Percentiles rank a stretch among this genome's conserved stretches.
phyloP scores from a whole-genome alignment of 2,797 vertebrate genomes.

The Phrynocephalus vlangalii region DNA sequence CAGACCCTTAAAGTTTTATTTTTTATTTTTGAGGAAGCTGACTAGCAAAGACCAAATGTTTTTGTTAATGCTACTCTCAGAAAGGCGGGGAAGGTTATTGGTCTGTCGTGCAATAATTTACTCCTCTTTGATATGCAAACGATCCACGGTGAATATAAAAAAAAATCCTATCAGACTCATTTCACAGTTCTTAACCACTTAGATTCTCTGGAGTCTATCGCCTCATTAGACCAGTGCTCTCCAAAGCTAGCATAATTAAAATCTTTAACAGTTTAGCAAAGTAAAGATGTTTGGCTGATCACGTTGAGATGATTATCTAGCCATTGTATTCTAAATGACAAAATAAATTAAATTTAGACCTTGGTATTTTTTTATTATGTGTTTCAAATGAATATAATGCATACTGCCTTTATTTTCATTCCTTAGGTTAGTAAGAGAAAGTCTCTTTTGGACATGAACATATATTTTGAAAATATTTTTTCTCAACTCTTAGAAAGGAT shows the following conservation, averaged over 20 bases:
- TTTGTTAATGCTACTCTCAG: slow-evolving; percentile 82
- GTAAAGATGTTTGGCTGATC: slow-evolving; percentile 99
- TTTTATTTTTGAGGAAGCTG: slow-evolving; percentile 73
- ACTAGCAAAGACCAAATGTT: slow-evolving; percentile 80
- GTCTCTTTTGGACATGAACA: slow-evolving; percentile 66
- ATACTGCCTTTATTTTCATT: slow-evolving; percentile 71
- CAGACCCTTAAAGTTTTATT: slow-evolving; percentile 76
- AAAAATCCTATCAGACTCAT: slow-evolving; percentile 99
- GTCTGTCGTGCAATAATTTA: slow-evolving; percentile 99
- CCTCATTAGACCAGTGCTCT: slow-evolving; percentile 99
- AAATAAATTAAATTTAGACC: slow-evolving; percentile 99
- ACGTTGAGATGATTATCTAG: slow-evolving; percentile 98
- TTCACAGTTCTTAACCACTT: slow-evolving; percentile 99
- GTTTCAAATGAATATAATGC: slow-evolving; percentile 85
- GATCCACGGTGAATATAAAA: slow-evolving; percentile 99
- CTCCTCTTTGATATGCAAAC: slow-evolving; percentile 99
- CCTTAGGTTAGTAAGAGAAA: slow-evolving; percentile 71
- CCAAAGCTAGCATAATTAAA: slow-evolving; percentile 99
- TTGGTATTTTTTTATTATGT: slow-evolving; percentile 86
- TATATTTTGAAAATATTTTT: slow-evolving; percentile 69
- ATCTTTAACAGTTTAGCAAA: slow-evolving; percentile 99
- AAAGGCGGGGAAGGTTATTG: slow-evolving; percentile 97
- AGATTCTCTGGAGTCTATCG: slow-evolving; percentile 96
- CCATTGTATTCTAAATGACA: slow-evolving; percentile 98
- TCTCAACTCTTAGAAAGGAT: slow-evolving; percentile 10